Percentiles rank a stretch among this genome's conserved stretches.
Evolutionary conservation across 2,888 invertebrate species (phyloP).

Genomic region (Poecilobothrus nobilitatus): DNA sequence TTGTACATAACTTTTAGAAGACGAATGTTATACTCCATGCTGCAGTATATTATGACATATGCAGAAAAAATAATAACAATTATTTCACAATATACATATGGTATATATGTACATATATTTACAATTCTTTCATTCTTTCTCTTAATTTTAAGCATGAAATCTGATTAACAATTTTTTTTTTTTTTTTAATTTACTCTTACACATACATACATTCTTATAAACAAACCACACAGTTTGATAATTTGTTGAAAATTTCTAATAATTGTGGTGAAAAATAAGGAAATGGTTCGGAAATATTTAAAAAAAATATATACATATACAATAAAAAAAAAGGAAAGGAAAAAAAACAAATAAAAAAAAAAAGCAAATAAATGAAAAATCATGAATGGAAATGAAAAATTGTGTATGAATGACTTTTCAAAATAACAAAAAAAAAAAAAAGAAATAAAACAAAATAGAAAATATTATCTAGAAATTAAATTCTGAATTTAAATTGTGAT

Average conservation of each 20-base stretch:
- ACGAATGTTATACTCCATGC: no score
- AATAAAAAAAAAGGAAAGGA: background rate
- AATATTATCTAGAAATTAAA: background rate
- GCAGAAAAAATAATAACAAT: no score
- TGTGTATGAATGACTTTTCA: background rate
- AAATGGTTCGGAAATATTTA: background rate
- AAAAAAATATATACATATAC: background rate
- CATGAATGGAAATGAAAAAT: slow-evolving; percentile 6
- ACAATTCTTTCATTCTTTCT: background rate
- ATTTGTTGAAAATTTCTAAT: no score
- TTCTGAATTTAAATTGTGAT: background rate
- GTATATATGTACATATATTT: no score
- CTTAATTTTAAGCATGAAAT: background rate
- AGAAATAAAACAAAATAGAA: background rate
- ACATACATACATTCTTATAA: no score
- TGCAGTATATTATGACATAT: no score
- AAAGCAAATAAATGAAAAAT: background rate
- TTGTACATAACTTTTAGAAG: no score
- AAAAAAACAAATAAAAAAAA: background rate
- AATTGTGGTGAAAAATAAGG: background rate
- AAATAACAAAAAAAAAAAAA: background rate
- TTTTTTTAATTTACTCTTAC: no score
- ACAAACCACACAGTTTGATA: no score
- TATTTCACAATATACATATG: no score
- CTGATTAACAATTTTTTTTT: background rate